Percentiles rank a stretch among this genome's conserved stretches.
Evolutionary conservation across 2,797 vertebrate genomes (phyloP).

Genomic region (Sarcophilus harrisii): DNA sequence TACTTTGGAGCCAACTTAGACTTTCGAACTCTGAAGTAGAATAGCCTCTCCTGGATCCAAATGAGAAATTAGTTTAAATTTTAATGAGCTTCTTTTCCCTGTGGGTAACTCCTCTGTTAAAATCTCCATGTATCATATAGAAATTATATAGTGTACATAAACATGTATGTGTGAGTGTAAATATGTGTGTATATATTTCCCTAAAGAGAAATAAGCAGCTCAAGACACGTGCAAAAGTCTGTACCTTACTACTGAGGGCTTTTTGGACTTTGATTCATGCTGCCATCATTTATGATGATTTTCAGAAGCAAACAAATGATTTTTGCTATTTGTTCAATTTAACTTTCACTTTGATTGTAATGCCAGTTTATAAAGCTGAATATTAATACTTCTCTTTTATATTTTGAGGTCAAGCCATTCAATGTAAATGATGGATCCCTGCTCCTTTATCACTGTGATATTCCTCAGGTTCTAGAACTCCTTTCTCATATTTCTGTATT

Average conservation of each 20-base stretch:
- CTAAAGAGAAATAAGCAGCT: neutral
- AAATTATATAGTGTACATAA: neutral
- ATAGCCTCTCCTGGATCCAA: neutral
- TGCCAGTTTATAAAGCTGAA: neutral
- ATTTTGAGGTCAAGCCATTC: neutral
- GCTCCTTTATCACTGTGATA: neutral
- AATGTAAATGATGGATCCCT: neutral
- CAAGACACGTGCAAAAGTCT: neutral
- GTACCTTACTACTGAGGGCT: neutral
- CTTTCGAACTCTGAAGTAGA: neutral
- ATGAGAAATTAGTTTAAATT: neutral
- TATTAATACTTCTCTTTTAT: neutral
- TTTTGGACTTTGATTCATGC: neutral
- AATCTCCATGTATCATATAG: neutral
- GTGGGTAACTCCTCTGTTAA: neutral
- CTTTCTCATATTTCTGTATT: neutral
- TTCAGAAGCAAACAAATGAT: neutral
- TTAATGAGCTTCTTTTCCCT: neutral
- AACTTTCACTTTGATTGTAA: neutral
- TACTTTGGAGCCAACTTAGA: neutral
- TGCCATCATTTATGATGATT: neutral
- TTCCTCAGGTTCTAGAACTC: neutral
- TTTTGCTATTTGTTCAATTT: neutral
- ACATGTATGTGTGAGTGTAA: neutral
- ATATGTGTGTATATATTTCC: neutral